A percentile compares a stretch with the other conserved stretches of the same genome.
phyloP scores from a whole-genome alignment of 2,113 vertebrate genomes.

The Otocyon megalotis region DNA sequence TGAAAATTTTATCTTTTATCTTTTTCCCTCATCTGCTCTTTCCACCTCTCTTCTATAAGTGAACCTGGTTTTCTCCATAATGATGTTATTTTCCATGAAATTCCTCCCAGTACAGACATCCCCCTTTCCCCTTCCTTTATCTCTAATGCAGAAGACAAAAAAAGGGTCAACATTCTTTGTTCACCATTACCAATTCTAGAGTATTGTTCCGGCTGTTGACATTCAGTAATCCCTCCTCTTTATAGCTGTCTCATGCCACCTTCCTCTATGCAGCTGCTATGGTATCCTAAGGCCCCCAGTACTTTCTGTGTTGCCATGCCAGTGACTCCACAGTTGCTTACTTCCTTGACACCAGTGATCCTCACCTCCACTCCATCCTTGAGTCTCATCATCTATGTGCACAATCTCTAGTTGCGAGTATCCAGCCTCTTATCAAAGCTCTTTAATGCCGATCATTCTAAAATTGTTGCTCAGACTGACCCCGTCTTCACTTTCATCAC shows the following conservation, averaged over 20 bases:
- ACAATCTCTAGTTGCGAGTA: not conserved
- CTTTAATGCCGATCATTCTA: not conserved
- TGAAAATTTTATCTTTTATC: not conserved
- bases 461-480: not conserved
- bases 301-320: not conserved
- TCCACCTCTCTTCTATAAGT: not conserved
- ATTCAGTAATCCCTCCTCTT: not conserved
- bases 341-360: not conserved
- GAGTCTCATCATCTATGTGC: not conserved
- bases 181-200: not conserved
- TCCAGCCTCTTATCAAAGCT: not conserved
- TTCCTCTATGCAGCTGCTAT: not conserved
- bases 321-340: not conserved
- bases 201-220: not conserved
- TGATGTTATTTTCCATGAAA: not conserved
- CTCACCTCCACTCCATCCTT: not conserved
- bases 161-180: not conserved
- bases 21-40: constrained; percentile 9
- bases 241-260: not conserved
- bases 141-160: not conserved
- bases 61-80: not conserved
- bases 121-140: not conserved
- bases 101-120: not conserved
- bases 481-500: not conserved
- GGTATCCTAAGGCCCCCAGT: not conserved